phyloP scores from a whole-genome alignment of 2,113 vertebrate species.

The Lycaon pictus region DNA sequence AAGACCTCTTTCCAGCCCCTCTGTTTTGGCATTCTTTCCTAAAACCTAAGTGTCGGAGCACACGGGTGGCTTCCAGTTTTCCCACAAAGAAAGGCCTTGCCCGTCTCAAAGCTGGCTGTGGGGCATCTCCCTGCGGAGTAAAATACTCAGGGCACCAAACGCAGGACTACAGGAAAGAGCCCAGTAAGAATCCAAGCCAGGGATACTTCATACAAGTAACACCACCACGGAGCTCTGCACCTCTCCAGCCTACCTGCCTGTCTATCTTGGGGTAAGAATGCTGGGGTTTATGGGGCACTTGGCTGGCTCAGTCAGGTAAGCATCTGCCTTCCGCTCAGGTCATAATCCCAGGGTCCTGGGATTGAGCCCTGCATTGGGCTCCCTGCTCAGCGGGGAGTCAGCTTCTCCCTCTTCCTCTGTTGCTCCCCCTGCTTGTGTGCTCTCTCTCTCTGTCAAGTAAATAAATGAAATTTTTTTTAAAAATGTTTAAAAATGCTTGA shows the following conservation, averaged over 20 bases:
- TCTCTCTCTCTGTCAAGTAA: neutral
- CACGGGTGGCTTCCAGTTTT: neutral
- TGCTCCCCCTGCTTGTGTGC: neutral
- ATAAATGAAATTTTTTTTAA: neutral
- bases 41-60: neutral
- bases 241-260: neutral
- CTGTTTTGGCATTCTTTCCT: neutral
- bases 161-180: neutral
- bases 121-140: neutral
- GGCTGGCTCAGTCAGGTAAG: neutral
- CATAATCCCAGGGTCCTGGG: neutral
- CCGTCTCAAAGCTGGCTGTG: neutral
- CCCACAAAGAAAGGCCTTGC: slow-evolving; percentile 1
- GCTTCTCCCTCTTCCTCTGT: neutral
- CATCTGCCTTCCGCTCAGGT: no score
- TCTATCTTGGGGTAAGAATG: neutral
- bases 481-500: neutral
- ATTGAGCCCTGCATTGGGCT: neutral
- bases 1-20: neutral
- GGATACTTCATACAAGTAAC: no score
- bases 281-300: neutral
- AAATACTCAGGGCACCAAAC: neutral
- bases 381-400: neutral
- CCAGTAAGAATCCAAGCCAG: neutral
- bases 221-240: neutral